phyloP scores from a whole-genome alignment of 2,113 vertebrate genomes.

The Eonycteris spelaea region DNA sequence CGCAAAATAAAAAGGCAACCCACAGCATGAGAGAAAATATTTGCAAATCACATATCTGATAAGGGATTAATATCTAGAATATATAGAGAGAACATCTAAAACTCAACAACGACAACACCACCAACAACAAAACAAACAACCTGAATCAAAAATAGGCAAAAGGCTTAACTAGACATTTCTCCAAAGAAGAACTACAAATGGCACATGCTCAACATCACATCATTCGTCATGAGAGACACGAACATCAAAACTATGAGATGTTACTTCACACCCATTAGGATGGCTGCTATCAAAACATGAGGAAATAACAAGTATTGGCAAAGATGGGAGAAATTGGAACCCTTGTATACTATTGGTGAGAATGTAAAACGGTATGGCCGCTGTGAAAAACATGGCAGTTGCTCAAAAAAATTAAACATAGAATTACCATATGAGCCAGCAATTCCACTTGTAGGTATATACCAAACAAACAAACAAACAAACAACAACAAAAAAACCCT shows the following conservation, averaged over 20 bases:
- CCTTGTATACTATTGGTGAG: not conserved
- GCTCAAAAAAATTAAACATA: not conserved
- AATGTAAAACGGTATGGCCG: fast-evolving
- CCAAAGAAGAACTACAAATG: not conserved
- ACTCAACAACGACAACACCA: not conserved
- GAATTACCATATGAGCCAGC: not conserved
- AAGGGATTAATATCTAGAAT: not conserved
- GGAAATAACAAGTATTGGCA: not conserved
- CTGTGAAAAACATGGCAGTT: not conserved
- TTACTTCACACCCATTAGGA: not conserved
- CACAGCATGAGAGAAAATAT: not conserved
- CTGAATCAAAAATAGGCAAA: not conserved
- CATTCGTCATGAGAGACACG: not conserved
- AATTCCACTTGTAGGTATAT: not conserved
- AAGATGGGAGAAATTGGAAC: not conserved
- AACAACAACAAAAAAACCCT: not conserved
- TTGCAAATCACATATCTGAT: not conserved
- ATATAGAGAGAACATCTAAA: not conserved
- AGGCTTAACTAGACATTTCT: not conserved
- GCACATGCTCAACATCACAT: not conserved
- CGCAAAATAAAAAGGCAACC: not conserved
- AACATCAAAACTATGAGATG: not conserved
- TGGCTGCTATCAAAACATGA: not conserved
- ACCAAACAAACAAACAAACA: not conserved
- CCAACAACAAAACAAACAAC: not conserved